Conservation (phyloP, 2,113 vertebrate genomes). For the Vulpes lagopus region DNA sequence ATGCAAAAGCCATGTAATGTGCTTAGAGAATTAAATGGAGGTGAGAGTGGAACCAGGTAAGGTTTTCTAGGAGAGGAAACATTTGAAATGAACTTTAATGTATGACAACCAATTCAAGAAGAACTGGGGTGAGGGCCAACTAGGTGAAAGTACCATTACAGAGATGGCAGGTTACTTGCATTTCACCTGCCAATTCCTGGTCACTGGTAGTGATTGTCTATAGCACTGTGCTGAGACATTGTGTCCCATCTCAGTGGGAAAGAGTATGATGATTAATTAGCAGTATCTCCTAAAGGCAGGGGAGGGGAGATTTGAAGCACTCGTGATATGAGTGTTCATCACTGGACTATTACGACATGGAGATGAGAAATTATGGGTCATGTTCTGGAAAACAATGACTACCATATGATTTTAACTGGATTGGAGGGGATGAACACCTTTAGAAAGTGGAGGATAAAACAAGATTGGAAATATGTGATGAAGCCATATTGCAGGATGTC, state of each 20-base stretch:
- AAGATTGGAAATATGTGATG: background rate
- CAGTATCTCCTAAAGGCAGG: constrained; percentile 8
- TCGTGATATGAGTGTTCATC: background rate
- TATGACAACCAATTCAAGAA: constrained; percentile 7
- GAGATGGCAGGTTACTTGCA: constrained; percentile 34
- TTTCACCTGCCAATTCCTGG: background rate
- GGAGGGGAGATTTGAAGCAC: background rate
- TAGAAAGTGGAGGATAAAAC: constrained; percentile 43
- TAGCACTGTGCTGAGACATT: background rate
- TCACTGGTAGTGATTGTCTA: background rate
- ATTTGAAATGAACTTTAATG: constrained; percentile 16
- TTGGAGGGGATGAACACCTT: background rate
- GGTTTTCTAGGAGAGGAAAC: background rate
- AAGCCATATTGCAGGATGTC: background rate
- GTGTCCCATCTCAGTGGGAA: background rate
- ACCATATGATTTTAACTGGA: background rate
- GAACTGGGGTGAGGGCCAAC: background rate
- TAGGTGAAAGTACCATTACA: constrained; percentile 27
- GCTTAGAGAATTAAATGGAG: background rate
- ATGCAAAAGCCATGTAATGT: background rate
- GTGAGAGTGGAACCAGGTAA: background rate
- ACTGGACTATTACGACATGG: constrained; percentile 19
- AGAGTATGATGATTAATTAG: constrained; percentile 55
- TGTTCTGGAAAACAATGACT: constrained; percentile 51
- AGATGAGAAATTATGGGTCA: constrained; percentile 66